phyloP scores from a whole-genome alignment of 2,888 invertebrate species.

The Camponotus fellah region DNA sequence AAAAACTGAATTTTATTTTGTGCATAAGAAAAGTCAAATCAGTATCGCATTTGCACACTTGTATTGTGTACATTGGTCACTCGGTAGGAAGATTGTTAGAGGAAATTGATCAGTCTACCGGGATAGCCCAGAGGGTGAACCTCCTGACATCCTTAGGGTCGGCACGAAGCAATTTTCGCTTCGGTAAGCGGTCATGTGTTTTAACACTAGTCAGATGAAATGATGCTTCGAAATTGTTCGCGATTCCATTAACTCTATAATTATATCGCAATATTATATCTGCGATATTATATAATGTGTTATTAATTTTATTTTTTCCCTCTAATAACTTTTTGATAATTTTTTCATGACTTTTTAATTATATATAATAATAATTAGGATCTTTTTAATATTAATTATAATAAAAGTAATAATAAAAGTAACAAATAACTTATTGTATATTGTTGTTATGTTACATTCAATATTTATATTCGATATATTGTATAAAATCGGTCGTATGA shows the following conservation, averaged over 20 bases:
- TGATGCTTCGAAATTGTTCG: conserved; percentile 27
- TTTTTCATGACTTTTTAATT: not conserved
- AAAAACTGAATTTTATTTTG: not conserved
- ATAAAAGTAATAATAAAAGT: not conserved
- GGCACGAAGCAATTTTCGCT: conserved; percentile 70
- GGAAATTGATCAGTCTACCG: conserved; percentile 57
- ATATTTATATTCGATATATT: conserved; percentile 21
- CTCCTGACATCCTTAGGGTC: conserved; percentile 61
- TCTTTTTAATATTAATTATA: not conserved
- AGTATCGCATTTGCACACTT: not conserved
- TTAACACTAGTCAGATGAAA: conserved; percentile 61
- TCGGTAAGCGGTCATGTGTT: conserved; percentile 62
- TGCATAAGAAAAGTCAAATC: not conserved
- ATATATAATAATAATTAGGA: not conserved
- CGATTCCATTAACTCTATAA: conserved; percentile 16
- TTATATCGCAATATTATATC: not conserved
- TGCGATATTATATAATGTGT: not conserved
- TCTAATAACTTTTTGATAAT: not conserved
- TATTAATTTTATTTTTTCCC: not conserved
- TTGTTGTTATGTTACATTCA: not conserved
- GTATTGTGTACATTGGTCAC: conserved; percentile 32
- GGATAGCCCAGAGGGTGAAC: conserved; percentile 52
- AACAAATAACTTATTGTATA: not conserved
- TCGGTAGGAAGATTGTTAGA: conserved; percentile 33
- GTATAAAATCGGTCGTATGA: conserved; percentile 2